Base-by-base conservation (phyloP, 2,113 vertebrate species). In the Martes martes region DNA sequence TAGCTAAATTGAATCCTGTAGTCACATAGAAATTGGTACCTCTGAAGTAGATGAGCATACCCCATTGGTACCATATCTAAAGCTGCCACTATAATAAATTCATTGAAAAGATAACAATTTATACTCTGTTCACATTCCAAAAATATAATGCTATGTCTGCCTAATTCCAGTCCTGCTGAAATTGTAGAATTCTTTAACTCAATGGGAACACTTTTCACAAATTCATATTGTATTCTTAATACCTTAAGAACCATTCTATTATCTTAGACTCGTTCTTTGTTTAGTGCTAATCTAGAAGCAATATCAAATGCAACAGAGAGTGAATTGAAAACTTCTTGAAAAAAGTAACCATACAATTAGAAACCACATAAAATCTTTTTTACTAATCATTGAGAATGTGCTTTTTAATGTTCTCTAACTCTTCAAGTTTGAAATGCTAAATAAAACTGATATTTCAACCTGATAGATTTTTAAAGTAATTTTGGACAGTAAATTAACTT, bases 241-340 rank as follows among this genome's bases (percentile, higher is more conserved):
- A 84, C 9, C n/a, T 33, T 80, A 69, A 65, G 45, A 94, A 65
- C 4, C 5, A 33, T 76, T 61, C 52, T 59, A 39, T 82, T 79
- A 79, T 31, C 9, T 89, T 16, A 79, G 18, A 84, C 9, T 89
- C 19, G 55, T 39, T 95, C 24, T 6, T 52, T 78, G 19, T 7
- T 91, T 84, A 81, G 23, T 92, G 45, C 19, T 92, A 92, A 96
- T 84, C 69, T 94, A 23, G 71, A 86, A 96, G 45, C 2, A 92
- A 31, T 55, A 76, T 42, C n/a, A 95, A 3, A 78, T 92, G 39
- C 19, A 95, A 45, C 6, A 55, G 2, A 80, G 1, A 1, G 13
- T 78, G 21, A 88, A 86, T 8, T 63, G 21, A 96, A 92, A 95
- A 42, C 4, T 55, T 86, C 7, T 42, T 89, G 26, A 3, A n/a